Base-by-base conservation (phyloP, 2,888 invertebrate species). In the Liodrosophila aerea region DNA sequence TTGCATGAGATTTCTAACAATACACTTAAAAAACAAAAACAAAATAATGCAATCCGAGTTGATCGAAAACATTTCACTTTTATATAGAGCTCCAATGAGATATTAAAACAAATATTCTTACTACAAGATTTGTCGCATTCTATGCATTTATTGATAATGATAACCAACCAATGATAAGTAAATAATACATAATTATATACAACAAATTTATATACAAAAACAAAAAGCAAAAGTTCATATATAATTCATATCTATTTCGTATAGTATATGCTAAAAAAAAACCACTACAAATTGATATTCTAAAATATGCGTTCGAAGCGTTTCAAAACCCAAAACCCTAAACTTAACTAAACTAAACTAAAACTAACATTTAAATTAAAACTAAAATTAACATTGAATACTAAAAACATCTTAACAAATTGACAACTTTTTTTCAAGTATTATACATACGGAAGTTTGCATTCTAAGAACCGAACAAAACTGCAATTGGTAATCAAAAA, bases 231-330 rank as follows among this genome's bases (percentile, higher is more conserved):
- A 72, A 61, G 66, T 78, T 75, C 69, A 64, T 72, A 78, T 63
- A 72, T 72, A n/a, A n/a, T 66, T 76, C 76, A 76, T 69, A 65
- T 76, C 69, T 76, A 56, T 44, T 61, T 53, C 52, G 34, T 49
- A 62, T 59, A 47, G 39, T 41, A 57, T 51, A 49, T 61, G 50
- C 43, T 57, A 44, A 52, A 34, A 44, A 13, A 34, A 27, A n/a
- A 8, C 62, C 50, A 64, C 49, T 62, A 71, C 57, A 70, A 65
- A 77, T 71, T 62, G 65, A 74, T 81, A 78, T 78, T 78, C 78
- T 78, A 78, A 78, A 78, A 68, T 74, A 81, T 81, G 66, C 85
- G 78, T 80, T 80, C 53, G 66, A 80, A 80, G 78, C 82, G 78
- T 80, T 80, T 80, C 82, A 83, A 54, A 76, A 64, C 49, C 45